Evolutionary conservation across 2,113 vertebrate genomes (phyloP).

Genomic region (Plecotus auritus): DNA sequence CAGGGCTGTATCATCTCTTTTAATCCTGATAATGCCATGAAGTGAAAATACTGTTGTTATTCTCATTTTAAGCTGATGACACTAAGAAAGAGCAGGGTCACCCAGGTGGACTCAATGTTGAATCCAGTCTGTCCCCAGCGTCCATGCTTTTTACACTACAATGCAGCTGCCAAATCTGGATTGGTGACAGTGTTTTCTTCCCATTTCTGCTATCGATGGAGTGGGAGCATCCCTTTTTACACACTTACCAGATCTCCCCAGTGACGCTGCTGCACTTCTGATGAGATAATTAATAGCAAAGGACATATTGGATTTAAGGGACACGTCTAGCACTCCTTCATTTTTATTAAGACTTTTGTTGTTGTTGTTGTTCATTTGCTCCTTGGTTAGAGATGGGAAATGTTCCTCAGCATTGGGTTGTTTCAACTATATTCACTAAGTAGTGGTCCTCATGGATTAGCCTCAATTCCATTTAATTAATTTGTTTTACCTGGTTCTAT

Average conservation of each 20-base stretch:
- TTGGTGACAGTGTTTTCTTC: not conserved
- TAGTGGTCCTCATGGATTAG: not conserved
- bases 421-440: constrained; percentile 5
- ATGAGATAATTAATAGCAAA: not conserved
- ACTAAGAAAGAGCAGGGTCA: not conserved
- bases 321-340: not conserved
- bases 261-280: not conserved
- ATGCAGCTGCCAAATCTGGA: not conserved
- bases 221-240: not conserved
- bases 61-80: not conserved
- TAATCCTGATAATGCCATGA: not conserved
- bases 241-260: not conserved
- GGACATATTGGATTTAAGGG: not conserved
- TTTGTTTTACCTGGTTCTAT: not conserved
- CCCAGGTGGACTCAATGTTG: not conserved
- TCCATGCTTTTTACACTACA: not conserved
- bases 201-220: not conserved
- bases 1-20: not conserved
- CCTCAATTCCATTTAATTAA: constrained; percentile 9
- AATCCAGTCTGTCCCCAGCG: not conserved
- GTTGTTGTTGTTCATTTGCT: not conserved
- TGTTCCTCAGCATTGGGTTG: not conserved
- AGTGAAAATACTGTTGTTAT: not conserved
- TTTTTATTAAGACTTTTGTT: not conserved
- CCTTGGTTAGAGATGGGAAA: not conserved